Base-by-base conservation (phyloP, 2,888 invertebrate species). In the Mythimna albipuncta region DNA sequence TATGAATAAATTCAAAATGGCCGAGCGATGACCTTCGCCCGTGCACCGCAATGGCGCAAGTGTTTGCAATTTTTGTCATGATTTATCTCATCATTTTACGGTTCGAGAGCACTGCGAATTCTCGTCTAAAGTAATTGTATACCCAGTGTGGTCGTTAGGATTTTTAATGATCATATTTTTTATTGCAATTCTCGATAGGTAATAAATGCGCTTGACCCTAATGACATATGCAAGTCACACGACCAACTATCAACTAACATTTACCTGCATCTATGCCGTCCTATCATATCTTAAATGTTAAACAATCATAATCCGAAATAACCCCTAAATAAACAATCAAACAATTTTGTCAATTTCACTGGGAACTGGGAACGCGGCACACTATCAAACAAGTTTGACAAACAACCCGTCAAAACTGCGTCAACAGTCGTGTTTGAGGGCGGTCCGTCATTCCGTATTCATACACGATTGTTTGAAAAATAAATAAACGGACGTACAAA, bases 21-120 rank as follows among this genome's bases (percentile, higher is more conserved):
- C 63, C 63, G 88, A 62, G 41, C 88, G 77, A 83, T 85, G 87
- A 88, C 82, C 88, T 83, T 78, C 75, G 72, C 62, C 81, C 79
- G 78, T 86, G 87, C 82, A 87, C 72, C 72, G 71, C 71, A 72
- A 73, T 78, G 75, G 71, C 76, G 26, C 81, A 84, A 81, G 75
- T 79, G 83, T 84, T 83, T 82, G 80, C 67, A 69, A 84, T 85
- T 76, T 83, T 83, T 77, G 81, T 72, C 71, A 76, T 79, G 69
- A 79, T 81, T 85, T 79, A 85, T 85, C 84, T 77, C 69, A 79
- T 82, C 32, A 79, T 79, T 79, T 81, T 73, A 85, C 81, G 85
- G 78, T 80, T 76, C 44, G 68, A 73, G 71, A 73, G 62, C 77
- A 55, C 63, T 80, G 77, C 65, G 64, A 73, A 77, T 59, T 69